A percentile compares a stretch with the other conserved stretches of the same genome.
Conservation (phyloP, 1,140 invertebrate genomes). For the Whitmania pigra region DNA sequence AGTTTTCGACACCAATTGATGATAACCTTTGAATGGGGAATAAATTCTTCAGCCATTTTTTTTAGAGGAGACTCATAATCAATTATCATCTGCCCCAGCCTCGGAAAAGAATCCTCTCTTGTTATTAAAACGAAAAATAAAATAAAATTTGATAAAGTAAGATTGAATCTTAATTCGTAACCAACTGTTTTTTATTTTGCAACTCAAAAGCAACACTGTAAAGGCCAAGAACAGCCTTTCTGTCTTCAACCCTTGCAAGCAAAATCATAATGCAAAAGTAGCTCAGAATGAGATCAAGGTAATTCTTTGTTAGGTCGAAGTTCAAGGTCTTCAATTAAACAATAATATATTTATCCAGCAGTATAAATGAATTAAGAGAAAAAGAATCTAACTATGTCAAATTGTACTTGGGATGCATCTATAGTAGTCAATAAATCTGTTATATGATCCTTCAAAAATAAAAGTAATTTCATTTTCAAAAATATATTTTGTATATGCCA, state of each 20-base stretch:
- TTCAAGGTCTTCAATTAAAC: slow-evolving; percentile 59
- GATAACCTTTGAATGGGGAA: slow-evolving; percentile 67
- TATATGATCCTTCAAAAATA: slow-evolving; percentile 65
- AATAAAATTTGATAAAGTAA: too few species aligned
- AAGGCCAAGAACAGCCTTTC: slow-evolving; percentile 87
- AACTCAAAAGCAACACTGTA: slow-evolving; percentile 97
- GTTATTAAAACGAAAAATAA: slow-evolving; percentile 14
- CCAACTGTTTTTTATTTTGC: slow-evolving; percentile 65
- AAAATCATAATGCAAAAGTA: slow-evolving; percentile 93
- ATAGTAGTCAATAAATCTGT: slow-evolving; percentile 91
- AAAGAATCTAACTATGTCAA: slow-evolving; percentile 65
- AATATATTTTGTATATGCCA: neutral
- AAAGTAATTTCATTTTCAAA: neutral
- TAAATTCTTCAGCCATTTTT: slow-evolving; percentile 91
- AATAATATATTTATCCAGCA: neutral
- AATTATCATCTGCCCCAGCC: slow-evolving; percentile 88
- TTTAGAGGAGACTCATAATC: slow-evolving; percentile 93
- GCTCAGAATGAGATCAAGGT: slow-evolving; percentile 82
- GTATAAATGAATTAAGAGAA: neutral
- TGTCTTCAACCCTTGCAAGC: slow-evolving; percentile 85
- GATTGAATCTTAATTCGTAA: slow-evolving; percentile 2
- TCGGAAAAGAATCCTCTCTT: slow-evolving; percentile 78
- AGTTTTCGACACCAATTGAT: too few species aligned
- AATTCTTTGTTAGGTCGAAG: slow-evolving; percentile 88
- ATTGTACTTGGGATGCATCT: slow-evolving; percentile 82